Conservation (phyloP, 2,113 vertebrate species). For the Peromyscus californicus region DNA sequence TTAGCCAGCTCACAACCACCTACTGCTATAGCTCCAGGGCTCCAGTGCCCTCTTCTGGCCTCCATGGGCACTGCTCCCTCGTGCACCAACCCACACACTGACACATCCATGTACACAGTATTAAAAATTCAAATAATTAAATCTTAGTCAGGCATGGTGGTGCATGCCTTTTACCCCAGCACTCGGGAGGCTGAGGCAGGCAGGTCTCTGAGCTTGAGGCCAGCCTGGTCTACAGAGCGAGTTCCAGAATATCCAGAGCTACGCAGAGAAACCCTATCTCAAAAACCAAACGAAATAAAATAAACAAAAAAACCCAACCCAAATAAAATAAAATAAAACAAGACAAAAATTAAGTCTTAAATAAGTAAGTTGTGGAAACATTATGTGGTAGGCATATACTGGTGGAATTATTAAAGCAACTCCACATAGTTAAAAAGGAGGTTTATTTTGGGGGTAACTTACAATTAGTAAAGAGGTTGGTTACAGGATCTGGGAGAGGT, state of each 20-base stretch:
- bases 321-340: neutral
- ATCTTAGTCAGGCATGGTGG: neutral
- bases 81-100: neutral
- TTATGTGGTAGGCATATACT: neutral
- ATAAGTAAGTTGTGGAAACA: slow-evolving; percentile 13
- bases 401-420: too few relatives aligned
- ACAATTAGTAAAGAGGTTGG: too few relatives aligned
- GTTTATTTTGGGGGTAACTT: too few relatives aligned
- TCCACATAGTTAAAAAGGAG: too few relatives aligned
- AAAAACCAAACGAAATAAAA: neutral
- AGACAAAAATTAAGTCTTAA: neutral
- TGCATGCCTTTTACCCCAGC: neutral
- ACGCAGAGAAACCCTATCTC: neutral
- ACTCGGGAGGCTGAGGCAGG: neutral
- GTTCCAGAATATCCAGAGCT: neutral
- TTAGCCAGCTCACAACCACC: neutral
- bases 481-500: too few relatives aligned
- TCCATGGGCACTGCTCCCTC: neutral
- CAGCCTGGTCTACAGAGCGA: neutral
- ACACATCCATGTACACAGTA: neutral
- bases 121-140: neutral
- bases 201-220: neutral
- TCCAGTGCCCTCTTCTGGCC: neutral
- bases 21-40: neutral
- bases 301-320: neutral